These are phyloP conservation scores for Drosophila macrospina DNA, from an alignment of 2,888 invertebrate species.

Conservation along the genomic window DNA sequence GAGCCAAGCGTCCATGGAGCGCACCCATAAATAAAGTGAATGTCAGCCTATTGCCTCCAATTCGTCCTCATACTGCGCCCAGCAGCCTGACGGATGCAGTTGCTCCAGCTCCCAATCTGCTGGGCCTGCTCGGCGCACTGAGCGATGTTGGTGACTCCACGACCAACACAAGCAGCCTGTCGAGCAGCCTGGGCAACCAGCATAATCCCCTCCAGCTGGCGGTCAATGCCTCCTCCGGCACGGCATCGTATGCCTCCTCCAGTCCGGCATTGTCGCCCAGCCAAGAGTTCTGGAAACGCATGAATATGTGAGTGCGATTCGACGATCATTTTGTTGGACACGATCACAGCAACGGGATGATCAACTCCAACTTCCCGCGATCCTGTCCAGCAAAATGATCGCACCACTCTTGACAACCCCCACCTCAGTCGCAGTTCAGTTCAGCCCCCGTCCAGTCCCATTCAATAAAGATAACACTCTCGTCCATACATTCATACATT, in stretches of 20 bases:
- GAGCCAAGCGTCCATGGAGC: conserved; percentile 25
- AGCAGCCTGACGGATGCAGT: conserved; percentile 18
- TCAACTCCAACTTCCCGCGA: background rate
- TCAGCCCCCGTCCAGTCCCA: background rate
- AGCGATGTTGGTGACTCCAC: conserved; percentile 33
- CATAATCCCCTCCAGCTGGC: conserved; percentile 15
- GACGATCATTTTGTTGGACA: background rate
- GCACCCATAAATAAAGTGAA: conserved; percentile 32
- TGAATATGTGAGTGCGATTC: conserved; percentile 47
- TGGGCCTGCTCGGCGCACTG: conserved; percentile 23
- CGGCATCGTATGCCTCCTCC: conserved; percentile 8
- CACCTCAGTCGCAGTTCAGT: background rate
- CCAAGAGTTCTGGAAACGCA: conserved; percentile 62
- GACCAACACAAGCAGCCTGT: conserved; percentile 35
- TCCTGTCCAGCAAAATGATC: conserved; percentile 6
- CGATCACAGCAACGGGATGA: background rate
- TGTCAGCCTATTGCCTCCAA: background rate
- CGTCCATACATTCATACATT: background rate
- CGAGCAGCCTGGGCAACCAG: background rate
- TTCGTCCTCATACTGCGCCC: conserved; percentile 66
- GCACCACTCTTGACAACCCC: background rate
- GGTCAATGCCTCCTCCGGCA: conserved; percentile 13
- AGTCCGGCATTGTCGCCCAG: conserved; percentile 46
- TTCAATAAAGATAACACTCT: conserved; percentile 17
- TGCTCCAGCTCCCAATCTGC: background rate